Evolutionary conservation across 1,140 invertebrate species (phyloP).

Genomic region (Pseudomyrmex pallidus): DNA sequence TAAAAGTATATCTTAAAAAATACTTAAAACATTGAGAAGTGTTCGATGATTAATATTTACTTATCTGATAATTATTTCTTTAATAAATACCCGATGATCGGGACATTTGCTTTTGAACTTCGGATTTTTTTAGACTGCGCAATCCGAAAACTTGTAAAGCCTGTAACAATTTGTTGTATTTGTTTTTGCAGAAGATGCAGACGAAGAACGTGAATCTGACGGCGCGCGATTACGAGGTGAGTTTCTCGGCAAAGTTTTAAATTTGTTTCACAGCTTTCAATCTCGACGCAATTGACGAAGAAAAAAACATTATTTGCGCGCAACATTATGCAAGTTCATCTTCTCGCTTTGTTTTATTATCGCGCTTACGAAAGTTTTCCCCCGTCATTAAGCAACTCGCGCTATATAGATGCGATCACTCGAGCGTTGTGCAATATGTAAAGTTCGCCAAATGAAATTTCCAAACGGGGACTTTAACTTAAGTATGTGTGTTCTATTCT

Average conservation of each 20-base stretch:
- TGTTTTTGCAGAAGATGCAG: constrained; percentile 71
- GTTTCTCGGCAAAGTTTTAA: not conserved
- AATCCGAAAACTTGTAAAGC: not conserved
- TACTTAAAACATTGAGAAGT: no score
- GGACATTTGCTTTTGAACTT: no score
- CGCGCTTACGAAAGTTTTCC: not conserved
- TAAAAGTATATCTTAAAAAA: no score
- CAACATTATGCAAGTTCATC: no score
- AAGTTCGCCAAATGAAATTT: constrained; percentile 9
- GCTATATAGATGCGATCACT: not conserved
- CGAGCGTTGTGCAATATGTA: not conserved
- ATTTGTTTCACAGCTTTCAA: no score
- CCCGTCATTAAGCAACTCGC: not conserved
- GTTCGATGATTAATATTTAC: no score
- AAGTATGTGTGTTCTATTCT: constrained; percentile 63
- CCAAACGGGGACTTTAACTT: not conserved
- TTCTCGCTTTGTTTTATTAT: not conserved
- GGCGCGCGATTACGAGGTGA: constrained; percentile 65
- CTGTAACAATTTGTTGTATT: not conserved
- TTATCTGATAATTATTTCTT: no score
- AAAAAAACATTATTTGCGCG: no score
- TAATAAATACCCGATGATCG: no score
- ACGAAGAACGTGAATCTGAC: constrained; percentile 74
- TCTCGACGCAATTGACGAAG: no score
- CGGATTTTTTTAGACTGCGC: no score